These are phyloP conservation scores for Chaetorhynchus papuensis DNA, from an alignment of 2,113 vertebrate genomes.

Conservation along the genomic window DNA sequence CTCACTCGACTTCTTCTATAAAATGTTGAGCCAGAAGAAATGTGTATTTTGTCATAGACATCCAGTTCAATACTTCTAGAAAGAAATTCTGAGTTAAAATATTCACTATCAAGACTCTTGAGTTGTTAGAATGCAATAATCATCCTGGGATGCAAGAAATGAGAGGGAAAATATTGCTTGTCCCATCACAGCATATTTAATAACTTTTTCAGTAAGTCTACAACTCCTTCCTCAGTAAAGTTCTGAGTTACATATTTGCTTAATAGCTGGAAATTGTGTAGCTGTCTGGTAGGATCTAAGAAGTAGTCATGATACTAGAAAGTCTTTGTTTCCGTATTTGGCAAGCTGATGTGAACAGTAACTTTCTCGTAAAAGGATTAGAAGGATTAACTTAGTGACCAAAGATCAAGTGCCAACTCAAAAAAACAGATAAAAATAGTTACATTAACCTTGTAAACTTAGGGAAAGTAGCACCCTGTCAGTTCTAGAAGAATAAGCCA, in stretches of 20 bases:
- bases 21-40: not conserved
- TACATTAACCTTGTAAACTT: not conserved
- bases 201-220: not conserved
- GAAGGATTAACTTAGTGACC: not conserved
- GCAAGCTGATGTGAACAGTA: not conserved
- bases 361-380: not conserved
- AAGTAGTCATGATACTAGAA: not conserved
- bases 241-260: not conserved
- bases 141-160: not conserved
- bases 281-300: not conserved
- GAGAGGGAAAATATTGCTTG: not conserved
- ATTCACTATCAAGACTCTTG: not conserved
- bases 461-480: not conserved
- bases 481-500: not conserved
- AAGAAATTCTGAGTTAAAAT: not conserved
- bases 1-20: not conserved
- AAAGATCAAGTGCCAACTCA: not conserved
- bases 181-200: not conserved
- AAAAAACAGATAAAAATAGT: not conserved
- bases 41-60: not conserved
- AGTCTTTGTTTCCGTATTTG: not conserved
- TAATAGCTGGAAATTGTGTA: not conserved
- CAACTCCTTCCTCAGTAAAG: not conserved
- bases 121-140: not conserved
- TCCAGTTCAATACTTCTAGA: not conserved